Conservation (phyloP, 1,140 invertebrate genomes). For the Batillaria attramentaria region DNA sequence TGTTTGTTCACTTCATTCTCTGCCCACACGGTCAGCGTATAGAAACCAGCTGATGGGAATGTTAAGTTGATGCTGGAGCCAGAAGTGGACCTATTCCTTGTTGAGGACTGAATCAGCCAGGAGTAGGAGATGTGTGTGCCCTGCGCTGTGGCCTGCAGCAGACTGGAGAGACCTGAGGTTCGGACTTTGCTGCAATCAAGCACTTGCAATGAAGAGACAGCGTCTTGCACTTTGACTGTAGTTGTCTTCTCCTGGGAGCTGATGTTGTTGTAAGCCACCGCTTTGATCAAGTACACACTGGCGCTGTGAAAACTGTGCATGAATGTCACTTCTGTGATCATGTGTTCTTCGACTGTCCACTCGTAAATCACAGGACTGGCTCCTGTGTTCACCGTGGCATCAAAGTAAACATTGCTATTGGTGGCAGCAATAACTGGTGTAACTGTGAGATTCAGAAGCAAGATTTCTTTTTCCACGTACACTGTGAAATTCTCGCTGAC, state of each 20-base stretch:
- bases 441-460: constrained; percentile 23
- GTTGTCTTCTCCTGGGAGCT: constrained; percentile 19
- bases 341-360: constrained; percentile 48
- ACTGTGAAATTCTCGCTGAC: constrained; percentile 17
- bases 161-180: not conserved
- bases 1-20: constrained; percentile 26
- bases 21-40: constrained; percentile 30
- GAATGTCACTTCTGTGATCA: not conserved
- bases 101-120: constrained; percentile 33
- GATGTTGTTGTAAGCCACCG: constrained; percentile 41
- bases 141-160: not conserved
- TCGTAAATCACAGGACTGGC: constrained; percentile 43
- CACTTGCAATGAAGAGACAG: constrained; percentile 28
- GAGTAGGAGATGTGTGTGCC: constrained; percentile 38
- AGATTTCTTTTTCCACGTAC: constrained; percentile 44
- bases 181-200: constrained; percentile 6
- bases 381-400: constrained; percentile 41
- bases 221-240: constrained; percentile 27
- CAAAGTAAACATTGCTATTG: constrained; percentile 38
- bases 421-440: constrained; percentile 14
- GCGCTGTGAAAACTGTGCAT: constrained; percentile 16
- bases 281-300: constrained; percentile 28
- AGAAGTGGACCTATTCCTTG: constrained; percentile 26
- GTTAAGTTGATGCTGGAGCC: constrained; percentile 35
- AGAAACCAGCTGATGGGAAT: constrained; percentile 32